Percentiles rank a stretch among this genome's conserved stretches.
These are phyloP conservation scores for Chirona hameri DNA, from an alignment of 2,888 invertebrate genomes.

Conservation along the genomic window DNA sequence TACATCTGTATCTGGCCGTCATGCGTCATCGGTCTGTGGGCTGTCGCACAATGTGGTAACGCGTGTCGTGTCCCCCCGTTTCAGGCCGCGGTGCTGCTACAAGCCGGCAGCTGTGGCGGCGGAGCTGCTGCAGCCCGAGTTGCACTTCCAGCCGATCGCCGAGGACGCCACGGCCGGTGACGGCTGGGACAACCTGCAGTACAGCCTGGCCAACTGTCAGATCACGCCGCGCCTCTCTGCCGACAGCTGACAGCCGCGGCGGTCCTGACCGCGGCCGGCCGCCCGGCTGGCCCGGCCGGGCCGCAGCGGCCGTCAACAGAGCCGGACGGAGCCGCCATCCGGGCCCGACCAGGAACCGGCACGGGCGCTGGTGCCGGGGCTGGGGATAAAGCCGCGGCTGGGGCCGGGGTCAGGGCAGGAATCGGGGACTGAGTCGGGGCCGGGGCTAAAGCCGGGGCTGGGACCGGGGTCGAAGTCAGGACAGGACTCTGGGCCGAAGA, in stretches of 20 bases:
- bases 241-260: neutral
- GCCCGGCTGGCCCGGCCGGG: neutral
- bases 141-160: slow-evolving; percentile 35
- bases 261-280: neutral
- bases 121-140: slow-evolving; percentile 29
- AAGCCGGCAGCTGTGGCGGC: neutral
- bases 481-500: too few species aligned
- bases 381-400: neutral
- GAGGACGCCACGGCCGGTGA: slow-evolving; percentile 33
- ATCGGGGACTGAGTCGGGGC: too few species aligned
- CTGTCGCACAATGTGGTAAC: too few species aligned
- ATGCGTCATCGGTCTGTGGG: too few species aligned
- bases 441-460: neutral
- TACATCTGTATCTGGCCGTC: too few species aligned
- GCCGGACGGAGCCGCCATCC: neutral
- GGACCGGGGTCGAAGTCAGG: neutral
- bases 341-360: neutral
- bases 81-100: neutral
- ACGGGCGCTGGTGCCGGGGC: neutral
- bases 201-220: slow-evolving; percentile 26
- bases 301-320: neutral
- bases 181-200: slow-evolving; percentile 26
- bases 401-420: neutral
- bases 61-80: neutral
- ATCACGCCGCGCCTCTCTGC: neutral